Base-by-base conservation (phyloP, 2,888 invertebrate genomes). In the Pinctada fucata region DNA sequence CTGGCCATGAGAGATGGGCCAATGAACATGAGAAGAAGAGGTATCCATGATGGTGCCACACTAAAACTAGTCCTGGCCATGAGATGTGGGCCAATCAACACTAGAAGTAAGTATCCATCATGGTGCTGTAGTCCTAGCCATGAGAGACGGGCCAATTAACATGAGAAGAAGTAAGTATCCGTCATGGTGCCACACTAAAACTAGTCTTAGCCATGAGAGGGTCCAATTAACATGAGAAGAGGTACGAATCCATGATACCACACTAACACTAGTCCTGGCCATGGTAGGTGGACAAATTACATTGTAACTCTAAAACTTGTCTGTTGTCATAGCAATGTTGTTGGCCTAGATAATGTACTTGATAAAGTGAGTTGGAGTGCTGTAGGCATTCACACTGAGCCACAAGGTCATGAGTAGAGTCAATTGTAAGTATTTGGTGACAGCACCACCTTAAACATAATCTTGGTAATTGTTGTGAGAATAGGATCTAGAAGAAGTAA, bases 71-170 rank as follows among this genome's bases (percentile, higher is more conserved):
- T 96, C 87, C 93, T 96, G 52, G 95, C 95, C 81, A 95, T 96
- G 94, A 94, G 95, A 79, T 96, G 96, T 31, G 96, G 96, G 3
- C 96, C 96, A 0, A 95, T 96, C 85, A 95, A 95, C 87, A 95
- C 96, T 64, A 94, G 96, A 77, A 94, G 96, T 58, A 10, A 10
- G 13, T 58, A 13, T 58, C 58, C 13, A 10, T 58, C 13, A 8
- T 64, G 48, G 10, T 49, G 13, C 45, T 3, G 2, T 96, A 65
- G 96, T 96, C 87, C 93, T 96, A 52, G 95, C 95, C 81, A 95
- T 96, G 94, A 94, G 95, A 79, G 96, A 96, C 31, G 96, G 96
- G 3, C 96, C 96, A 0, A 95, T 96, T 85, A 95, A 95, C 87
- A 95, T 96, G 64, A 94, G 96, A 78, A 94, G 96, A 86, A 90